These are phyloP conservation scores for Sminthurides aquaticus DNA, from an alignment of 2,888 invertebrate species.

Conservation along the genomic window DNA sequence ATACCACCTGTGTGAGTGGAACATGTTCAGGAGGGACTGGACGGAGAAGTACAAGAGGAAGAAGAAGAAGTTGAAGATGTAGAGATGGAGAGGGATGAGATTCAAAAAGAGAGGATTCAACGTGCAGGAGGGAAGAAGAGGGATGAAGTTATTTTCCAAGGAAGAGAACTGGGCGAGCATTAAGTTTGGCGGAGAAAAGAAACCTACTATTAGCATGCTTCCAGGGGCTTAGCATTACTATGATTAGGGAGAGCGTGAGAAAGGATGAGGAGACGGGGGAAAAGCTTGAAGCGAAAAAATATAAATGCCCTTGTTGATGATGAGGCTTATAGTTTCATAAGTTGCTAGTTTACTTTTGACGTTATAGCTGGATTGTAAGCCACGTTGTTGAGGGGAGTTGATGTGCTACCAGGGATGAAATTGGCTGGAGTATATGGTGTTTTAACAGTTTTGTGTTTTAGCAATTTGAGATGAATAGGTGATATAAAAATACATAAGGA, in stretches of 20 bases:
- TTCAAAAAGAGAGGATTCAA: not conserved
- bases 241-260: slow-evolving; percentile 5
- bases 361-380: too few species aligned
- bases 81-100: not conserved
- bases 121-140: not conserved
- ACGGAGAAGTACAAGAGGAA: not conserved
- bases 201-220: not conserved
- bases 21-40: not conserved
- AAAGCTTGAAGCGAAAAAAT: slow-evolving; percentile 6
- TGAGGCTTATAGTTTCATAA: too few species aligned
- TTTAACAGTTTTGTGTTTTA: too few species aligned
- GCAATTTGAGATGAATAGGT: too few species aligned
- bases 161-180: not conserved
- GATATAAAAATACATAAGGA: too few species aligned
- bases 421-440: too few species aligned
- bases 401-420: too few species aligned
- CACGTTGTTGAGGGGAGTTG: too few species aligned
- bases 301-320: too few species aligned
- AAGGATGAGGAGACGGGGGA: not conserved
- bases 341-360: too few species aligned
- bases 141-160: slow-evolving; percentile 4
- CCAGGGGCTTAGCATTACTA: not conserved
- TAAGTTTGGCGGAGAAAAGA: not conserved
- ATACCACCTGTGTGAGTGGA: slow-evolving; percentile 2
- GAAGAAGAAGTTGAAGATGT: not conserved